A percentile compares a stretch with the other conserved stretches of the same genome.
These are phyloP conservation scores for Cnemophilus loriae DNA, from an alignment of 2,113 vertebrate species.

Conservation along the genomic window DNA sequence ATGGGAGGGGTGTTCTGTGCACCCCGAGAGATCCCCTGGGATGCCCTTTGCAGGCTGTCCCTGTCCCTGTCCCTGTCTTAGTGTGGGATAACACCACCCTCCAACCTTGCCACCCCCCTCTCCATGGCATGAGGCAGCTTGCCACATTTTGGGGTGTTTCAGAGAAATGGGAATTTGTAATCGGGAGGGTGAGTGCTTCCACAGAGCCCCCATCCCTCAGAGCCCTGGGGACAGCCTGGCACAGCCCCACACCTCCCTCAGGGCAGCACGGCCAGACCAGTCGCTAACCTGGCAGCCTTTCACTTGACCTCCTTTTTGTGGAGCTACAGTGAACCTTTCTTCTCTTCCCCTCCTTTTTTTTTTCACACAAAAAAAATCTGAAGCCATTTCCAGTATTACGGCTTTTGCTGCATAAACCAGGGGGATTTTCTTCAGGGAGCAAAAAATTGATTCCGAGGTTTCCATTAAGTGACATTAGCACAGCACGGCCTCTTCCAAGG, in stretches of 20 bases:
- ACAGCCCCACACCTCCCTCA: not conserved
- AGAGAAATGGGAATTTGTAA: not conserved
- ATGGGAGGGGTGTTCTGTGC: not conserved
- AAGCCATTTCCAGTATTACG: constrained; percentile 68
- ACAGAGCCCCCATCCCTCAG: not conserved
- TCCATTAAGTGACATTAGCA: constrained; percentile 75
- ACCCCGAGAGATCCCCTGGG: rapidly evolving
- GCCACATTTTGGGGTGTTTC: not conserved
- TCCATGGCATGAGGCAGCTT: not conserved
- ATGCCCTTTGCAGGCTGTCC: not conserved
- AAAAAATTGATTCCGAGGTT: constrained; percentile 68
- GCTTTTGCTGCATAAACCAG: constrained; percentile 55
- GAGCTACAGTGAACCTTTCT: constrained; percentile 30
- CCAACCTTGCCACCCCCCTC: not conserved
- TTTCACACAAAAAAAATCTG: not conserved
- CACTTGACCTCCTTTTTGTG: constrained; percentile 50
- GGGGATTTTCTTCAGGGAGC: constrained; percentile 71
- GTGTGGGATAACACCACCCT: rapidly evolving
- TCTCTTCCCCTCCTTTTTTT: not conserved
- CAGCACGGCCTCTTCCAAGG: constrained; percentile 61
- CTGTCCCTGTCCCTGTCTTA: not conserved
- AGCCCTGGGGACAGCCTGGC: not conserved
- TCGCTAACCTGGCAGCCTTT: not conserved
- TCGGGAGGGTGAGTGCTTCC: not conserved
- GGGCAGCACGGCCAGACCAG: not conserved